phyloP scores from a whole-genome alignment of 1,140 invertebrate species.

The Megalonaias nervosa region DNA sequence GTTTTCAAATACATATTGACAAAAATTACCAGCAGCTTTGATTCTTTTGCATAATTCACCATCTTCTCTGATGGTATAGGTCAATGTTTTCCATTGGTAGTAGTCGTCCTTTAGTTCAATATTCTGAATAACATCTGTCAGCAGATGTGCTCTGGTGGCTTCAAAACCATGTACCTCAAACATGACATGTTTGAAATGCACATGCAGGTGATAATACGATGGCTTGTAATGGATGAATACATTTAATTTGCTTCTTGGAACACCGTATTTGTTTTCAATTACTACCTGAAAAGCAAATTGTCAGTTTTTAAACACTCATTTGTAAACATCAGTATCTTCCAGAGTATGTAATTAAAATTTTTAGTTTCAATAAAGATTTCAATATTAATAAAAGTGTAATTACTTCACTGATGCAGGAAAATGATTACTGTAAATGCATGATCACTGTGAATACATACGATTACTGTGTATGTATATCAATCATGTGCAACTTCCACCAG shows the following conservation, averaged over 20 bases:
- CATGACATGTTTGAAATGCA: conserved; percentile 91
- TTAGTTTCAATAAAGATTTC: no score
- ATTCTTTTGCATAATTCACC: conserved; percentile 62
- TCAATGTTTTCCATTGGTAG: conserved; percentile 85
- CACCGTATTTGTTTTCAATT: conserved; percentile 85
- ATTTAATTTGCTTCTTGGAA: conserved; percentile 82
- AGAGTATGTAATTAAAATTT: no score
- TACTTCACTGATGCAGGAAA: no score
- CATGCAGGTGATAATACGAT: conserved; percentile 96
- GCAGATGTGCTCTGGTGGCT: conserved; percentile 87
- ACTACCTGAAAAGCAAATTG: conserved; percentile 75
- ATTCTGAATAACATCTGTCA: conserved; percentile 91
- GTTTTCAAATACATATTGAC: not conserved
- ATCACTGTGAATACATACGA: no score
- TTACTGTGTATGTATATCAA: no score
- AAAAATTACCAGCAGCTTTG: conserved; percentile 55
- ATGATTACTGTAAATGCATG: no score
- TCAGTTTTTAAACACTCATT: not conserved
- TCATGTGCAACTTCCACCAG: no score
- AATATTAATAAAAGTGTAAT: no score
- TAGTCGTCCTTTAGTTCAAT: conserved; percentile 86
- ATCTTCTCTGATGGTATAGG: conserved; percentile 70
- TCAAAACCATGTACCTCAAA: conserved; percentile 85
- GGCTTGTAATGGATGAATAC: conserved; percentile 96
- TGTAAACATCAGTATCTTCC: no score